Evolutionary conservation across 2,113 vertebrate species (phyloP).

Genomic region (Datnioides undecimradiatus): DNA sequence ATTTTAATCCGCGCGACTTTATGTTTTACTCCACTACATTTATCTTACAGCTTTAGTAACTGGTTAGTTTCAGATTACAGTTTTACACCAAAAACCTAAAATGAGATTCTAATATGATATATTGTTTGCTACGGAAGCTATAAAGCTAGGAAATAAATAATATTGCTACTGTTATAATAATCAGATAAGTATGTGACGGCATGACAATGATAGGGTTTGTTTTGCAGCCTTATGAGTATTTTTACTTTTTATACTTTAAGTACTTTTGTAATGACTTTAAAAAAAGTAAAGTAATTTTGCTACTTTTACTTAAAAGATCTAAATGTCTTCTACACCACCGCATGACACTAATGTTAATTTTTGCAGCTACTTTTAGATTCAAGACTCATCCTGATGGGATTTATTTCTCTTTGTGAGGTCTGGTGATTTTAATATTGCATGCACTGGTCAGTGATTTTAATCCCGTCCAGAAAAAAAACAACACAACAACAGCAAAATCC

Average conservation of each 20-base stretch:
- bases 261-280: background rate
- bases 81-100: too few relatives aligned
- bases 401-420: slow-evolving; percentile 13
- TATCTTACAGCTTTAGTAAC: background rate
- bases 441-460: slow-evolving; percentile 26
- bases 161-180: too few relatives aligned
- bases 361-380: background rate
- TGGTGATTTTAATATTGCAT: slow-evolving; percentile 24
- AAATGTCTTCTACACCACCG: background rate
- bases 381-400: background rate
- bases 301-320: background rate
- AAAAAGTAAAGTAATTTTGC: too few relatives aligned
- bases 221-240: too few relatives aligned
- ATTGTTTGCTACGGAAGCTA: too few relatives aligned
- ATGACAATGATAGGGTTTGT: too few relatives aligned
- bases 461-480: slow-evolving; percentile 15
- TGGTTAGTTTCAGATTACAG: background rate
- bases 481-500: background rate
- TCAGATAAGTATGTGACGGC: too few relatives aligned
- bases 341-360: background rate
- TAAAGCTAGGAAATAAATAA: too few relatives aligned
- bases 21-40: too few relatives aligned
- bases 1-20: too few relatives aligned
- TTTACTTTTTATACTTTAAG: background rate
- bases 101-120: too few relatives aligned